Evolutionary conservation across 2,888 invertebrate genomes (phyloP), one percentile per base, ranked within the genome.

Genomic region (Alsophila aescularia): DNA sequence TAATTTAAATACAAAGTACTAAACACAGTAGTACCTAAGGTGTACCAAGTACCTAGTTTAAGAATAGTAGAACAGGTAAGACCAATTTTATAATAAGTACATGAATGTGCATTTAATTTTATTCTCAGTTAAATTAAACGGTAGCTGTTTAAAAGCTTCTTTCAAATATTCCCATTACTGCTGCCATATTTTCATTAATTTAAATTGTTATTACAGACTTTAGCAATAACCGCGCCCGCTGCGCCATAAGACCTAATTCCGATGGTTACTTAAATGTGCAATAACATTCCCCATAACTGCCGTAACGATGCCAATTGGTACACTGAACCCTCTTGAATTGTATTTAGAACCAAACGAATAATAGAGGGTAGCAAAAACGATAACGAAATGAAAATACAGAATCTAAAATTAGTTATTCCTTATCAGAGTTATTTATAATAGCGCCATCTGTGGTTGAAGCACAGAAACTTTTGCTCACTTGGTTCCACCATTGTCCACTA

Each of bases 351-450:
- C 67, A 66, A 68, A 70, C 49, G 58, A 73, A 71, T 66, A 57
- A 64, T 62, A 51, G 48, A 40, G 63, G 61, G 60, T 56, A 57
- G 57, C 64, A 62, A 68, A 71, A 75, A 65, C 64, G 58, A 64
- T 75, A 74, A 83, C 78, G n/a, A 75, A 85, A 84, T 81, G 77
- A 81, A 85, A 82, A 81, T 86, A 80, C 77, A 61, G 18, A 65
- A 56, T 47, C 53, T 52, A 36, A 62, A 62, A 75, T 84, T 81
- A 75, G 65, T 79, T 80, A 81, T 79, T 75, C 70, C 58, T 58
- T 56, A 52, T 62, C 58, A 69, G 68, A 71, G 70, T 67, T 72
- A 68, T 64, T 78, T 69, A 60, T 61, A 67, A 70, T 66, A 78
- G 62, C 83, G 85, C 83, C 88, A 85, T 84, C 88, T 88, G 75